Percentiles rank a stretch among this genome's conserved stretches.
These are phyloP conservation scores for Acronicta aceris DNA, from an alignment of 2,888 invertebrate genomes.

Conservation along the genomic window DNA sequence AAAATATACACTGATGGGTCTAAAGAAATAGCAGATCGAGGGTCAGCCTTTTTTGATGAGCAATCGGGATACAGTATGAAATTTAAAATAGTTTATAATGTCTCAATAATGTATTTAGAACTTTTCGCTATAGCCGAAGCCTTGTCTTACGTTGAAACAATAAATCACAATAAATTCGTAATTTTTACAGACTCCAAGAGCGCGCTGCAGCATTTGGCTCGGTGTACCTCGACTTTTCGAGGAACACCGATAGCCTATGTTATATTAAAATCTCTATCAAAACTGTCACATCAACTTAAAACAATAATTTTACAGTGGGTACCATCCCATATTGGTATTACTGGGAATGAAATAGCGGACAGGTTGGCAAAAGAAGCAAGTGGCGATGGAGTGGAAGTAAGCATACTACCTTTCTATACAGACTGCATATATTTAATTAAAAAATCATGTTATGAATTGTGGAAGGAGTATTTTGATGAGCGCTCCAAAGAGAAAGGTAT, in stretches of 20 bases:
- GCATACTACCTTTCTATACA: too few relatives aligned
- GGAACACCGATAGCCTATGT: not conserved
- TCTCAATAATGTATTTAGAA: not conserved
- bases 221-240: too few relatives aligned
- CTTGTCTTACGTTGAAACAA: not conserved
- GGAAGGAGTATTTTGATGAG: not conserved
- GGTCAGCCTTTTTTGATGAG: too few relatives aligned
- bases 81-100: not conserved
- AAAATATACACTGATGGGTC: not conserved
- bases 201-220: too few relatives aligned
- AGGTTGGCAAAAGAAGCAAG: too few relatives aligned
- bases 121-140: too few relatives aligned
- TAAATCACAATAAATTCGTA: too few relatives aligned
- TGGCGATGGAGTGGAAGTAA: too few relatives aligned
- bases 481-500: too few relatives aligned
- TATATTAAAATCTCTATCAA: not conserved
- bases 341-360: too few relatives aligned
- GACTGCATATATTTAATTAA: not conserved
- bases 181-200: too few relatives aligned
- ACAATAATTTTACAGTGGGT: not conserved
- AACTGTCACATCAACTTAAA: not conserved
- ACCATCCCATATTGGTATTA: not conserved
- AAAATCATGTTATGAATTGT: not conserved
- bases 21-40: too few relatives aligned
- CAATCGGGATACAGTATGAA: not conserved